Evolutionary conservation across 2,888 invertebrate genomes (phyloP).

Genomic region (Xanthorhoe spadicearia): DNA sequence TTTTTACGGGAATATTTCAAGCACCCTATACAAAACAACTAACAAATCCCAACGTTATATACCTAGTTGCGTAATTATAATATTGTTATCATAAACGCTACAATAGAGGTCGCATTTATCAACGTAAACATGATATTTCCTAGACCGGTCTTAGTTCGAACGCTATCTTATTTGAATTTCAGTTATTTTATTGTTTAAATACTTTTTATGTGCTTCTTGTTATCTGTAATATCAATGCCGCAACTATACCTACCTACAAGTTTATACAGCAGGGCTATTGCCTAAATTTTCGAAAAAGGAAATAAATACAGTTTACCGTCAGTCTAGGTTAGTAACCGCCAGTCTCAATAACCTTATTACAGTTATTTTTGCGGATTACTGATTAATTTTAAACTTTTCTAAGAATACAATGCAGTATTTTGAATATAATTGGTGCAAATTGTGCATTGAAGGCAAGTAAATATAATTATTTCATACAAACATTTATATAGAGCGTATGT

Average conservation of each 20-base stretch:
- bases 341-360: too few species aligned
- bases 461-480: constrained; percentile 13
- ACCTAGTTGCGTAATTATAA: constrained; percentile 30
- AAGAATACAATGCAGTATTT: neutral
- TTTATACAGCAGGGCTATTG: too few species aligned
- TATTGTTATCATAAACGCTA: constrained; percentile 33
- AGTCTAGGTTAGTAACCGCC: too few species aligned
- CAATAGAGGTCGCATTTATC: constrained; percentile 31
- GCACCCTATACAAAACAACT: constrained; percentile 16
- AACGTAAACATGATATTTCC: constrained; percentile 33
- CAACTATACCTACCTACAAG: too few species aligned
- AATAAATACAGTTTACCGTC: too few species aligned
- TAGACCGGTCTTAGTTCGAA: constrained; percentile 21
- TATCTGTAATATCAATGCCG: too few species aligned
- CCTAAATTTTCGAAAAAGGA: too few species aligned
- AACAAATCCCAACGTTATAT: constrained; percentile 22
- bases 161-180: constrained; percentile 24
- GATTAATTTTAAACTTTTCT: too few species aligned
- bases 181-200: constrained; percentile 8
- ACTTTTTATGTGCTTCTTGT: neutral
- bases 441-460: constrained; percentile 9
- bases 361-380: too few species aligned
- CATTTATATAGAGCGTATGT: constrained; percentile 16
- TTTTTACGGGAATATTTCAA: too few species aligned
- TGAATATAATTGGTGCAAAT: neutral